phyloP scores from a whole-genome alignment of 2,888 invertebrate species.

The Melanostoma scalare region DNA sequence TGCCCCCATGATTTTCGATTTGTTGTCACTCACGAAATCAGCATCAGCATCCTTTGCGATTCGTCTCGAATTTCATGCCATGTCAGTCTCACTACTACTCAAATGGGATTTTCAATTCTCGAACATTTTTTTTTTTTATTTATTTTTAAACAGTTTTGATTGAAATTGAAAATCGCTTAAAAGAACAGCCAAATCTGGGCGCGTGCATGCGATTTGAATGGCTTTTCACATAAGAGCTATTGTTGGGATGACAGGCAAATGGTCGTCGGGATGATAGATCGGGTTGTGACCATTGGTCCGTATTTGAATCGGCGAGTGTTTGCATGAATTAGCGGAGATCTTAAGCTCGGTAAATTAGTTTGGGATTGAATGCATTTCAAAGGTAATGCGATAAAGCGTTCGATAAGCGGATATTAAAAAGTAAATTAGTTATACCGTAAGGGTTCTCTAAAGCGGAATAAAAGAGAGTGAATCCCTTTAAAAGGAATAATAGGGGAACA shows the following conservation, averaged over 20 bases:
- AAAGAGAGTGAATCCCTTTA: too few species aligned
- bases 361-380: not conserved
- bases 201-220: slow-evolving; percentile 69
- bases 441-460: too few species aligned
- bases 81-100: slow-evolving; percentile 67
- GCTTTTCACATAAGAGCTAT: slow-evolving; percentile 55
- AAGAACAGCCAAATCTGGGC: slow-evolving; percentile 44
- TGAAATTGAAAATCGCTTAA: slow-evolving; percentile 70
- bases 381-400: slow-evolving; percentile 33
- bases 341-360: slow-evolving; percentile 45
- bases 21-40: slow-evolving; percentile 34
- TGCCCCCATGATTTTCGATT: slow-evolving; percentile 36
- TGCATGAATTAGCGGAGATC: slow-evolving; percentile 51
- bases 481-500: too few species aligned
- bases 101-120: slow-evolving; percentile 72
- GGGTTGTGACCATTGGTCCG: slow-evolving; percentile 66
- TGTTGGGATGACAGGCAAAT: slow-evolving; percentile 67
- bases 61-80: slow-evolving; percentile 71
- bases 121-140: slow-evolving; percentile 21
- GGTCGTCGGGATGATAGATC: slow-evolving; percentile 64
- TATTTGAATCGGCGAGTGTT: slow-evolving; percentile 49
- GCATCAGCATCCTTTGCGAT: slow-evolving; percentile 66
- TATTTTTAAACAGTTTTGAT: slow-evolving; percentile 45
- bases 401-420: slow-evolving; percentile 20
- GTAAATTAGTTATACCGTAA: too few species aligned